A percentile compares a stretch with the other conserved stretches of the same genome.
Conservation (phyloP, 2,797 vertebrate species). For the Gadopsis marmoratus region DNA sequence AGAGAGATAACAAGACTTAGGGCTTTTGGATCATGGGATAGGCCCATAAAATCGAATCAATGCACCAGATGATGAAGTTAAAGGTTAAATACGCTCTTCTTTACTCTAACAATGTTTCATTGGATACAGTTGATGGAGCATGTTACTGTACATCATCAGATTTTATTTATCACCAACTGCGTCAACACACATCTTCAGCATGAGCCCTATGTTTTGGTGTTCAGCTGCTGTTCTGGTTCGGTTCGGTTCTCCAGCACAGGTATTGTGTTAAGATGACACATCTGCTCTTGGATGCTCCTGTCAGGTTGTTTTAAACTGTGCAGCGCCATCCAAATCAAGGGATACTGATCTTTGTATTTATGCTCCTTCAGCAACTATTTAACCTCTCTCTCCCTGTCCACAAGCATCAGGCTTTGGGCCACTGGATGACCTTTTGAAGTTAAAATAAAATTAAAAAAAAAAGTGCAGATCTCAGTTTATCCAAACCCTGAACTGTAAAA, state of each 20-base stretch:
- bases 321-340: neutral
- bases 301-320: constrained; percentile 29
- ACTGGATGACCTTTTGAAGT: constrained; percentile 40
- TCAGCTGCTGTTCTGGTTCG: constrained; percentile 1
- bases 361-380: constrained; percentile 24
- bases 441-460: constrained; percentile 32
- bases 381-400: constrained; percentile 17
- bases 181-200: constrained; percentile 11
- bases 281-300: constrained; percentile 28
- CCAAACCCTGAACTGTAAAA: constrained; percentile 37
- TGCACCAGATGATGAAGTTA: constrained; percentile 19
- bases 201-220: neutral
- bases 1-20: constrained; percentile 40
- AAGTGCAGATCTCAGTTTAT: constrained; percentile 36
- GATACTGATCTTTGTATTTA: constrained; percentile 23
- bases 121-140: neutral
- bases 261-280: constrained; percentile 25
- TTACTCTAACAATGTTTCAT: neutral
- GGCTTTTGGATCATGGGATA: constrained; percentile 18
- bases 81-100: neutral
- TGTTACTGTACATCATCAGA: neutral
- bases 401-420: constrained; percentile 30
- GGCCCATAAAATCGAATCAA: constrained; percentile 23
- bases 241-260: constrained; percentile 26
- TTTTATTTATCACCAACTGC: constrained; percentile 18